phyloP scores from a whole-genome alignment of 2,113 vertebrate genomes.

The Felis catus region DNA sequence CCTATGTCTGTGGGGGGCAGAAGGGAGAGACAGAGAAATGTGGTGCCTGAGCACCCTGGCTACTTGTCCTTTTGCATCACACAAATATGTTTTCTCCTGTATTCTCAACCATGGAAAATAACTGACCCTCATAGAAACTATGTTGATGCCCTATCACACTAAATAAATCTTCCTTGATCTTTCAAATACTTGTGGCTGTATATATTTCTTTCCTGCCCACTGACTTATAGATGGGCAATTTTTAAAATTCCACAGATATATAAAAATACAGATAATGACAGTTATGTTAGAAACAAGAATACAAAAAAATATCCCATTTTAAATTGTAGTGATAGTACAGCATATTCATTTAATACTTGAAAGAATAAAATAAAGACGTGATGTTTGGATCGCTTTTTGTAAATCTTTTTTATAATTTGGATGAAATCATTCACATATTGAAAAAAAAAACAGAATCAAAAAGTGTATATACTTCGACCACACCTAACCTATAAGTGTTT shows the following conservation, averaged over 20 bases:
- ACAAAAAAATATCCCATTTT: not conserved
- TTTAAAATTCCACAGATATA: not conserved
- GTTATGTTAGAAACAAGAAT: not conserved
- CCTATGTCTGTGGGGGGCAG: rapidly evolving
- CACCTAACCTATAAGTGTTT: not conserved
- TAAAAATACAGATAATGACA: not conserved
- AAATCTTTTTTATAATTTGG: not conserved
- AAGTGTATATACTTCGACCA: not conserved
- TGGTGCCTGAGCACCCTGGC: rapidly evolving
- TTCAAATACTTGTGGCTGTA: not conserved
- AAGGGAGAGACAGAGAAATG: not conserved
- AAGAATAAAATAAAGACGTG: not conserved
- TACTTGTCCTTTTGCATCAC: not conserved
- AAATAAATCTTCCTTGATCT: not conserved
- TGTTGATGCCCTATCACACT: not conserved
- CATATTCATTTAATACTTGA: not conserved
- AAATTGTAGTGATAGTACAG: not conserved
- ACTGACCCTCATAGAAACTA: not conserved
- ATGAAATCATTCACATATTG: not conserved
- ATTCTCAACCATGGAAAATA: not conserved
- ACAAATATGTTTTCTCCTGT: not conserved
- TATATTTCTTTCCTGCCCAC: not conserved
- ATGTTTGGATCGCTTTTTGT: not conserved
- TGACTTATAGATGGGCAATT: not conserved
- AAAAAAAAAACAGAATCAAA: not conserved